Evolutionary conservation across 1,140 invertebrate species (phyloP).

Genomic region (Listronotus oregonensis): DNA sequence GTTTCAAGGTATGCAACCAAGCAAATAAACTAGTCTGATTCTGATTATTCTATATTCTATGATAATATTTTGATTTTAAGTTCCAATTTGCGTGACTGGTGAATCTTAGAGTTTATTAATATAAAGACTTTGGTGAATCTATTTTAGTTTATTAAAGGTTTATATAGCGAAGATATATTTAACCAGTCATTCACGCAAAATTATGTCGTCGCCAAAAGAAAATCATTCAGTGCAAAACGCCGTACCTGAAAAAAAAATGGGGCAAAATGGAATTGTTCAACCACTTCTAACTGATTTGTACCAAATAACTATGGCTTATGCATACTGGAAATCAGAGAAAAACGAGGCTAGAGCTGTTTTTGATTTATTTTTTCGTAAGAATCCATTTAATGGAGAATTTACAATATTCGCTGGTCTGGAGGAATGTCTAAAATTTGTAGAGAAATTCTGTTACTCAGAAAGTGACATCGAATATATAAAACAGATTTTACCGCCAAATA

Average conservation of each 20-base stretch:
- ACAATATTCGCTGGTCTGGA: slow-evolving; percentile 98
- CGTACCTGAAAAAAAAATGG: slow-evolving; percentile 38
- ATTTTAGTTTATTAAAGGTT: not conserved
- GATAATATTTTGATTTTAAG: no score
- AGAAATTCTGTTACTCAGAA: slow-evolving; percentile 92
- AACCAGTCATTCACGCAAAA: not conserved
- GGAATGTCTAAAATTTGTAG: slow-evolving; percentile 93
- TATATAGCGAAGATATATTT: not conserved
- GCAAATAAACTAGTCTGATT: no score
- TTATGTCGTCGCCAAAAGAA: not conserved
- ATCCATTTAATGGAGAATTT: slow-evolving; percentile 98
- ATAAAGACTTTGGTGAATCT: not conserved
- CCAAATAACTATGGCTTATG: slow-evolving; percentile 99
- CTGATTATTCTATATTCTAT: no score
- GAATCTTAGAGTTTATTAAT: no score
- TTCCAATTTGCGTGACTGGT: not conserved
- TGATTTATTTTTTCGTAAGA: slow-evolving; percentile 97
- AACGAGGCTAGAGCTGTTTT: slow-evolving; percentile 90
- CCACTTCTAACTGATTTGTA: slow-evolving; percentile 87
- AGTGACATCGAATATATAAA: slow-evolving; percentile 95
- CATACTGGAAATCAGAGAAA: slow-evolving; percentile 97
- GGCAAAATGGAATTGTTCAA: slow-evolving; percentile 81
- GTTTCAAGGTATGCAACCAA: no score
- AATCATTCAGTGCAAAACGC: slow-evolving; percentile 6
- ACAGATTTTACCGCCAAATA: slow-evolving; percentile 77